These are phyloP conservation scores for Coptotermes formosanus DNA, from an alignment of 1,140 invertebrate genomes.

Conservation along the genomic window DNA sequence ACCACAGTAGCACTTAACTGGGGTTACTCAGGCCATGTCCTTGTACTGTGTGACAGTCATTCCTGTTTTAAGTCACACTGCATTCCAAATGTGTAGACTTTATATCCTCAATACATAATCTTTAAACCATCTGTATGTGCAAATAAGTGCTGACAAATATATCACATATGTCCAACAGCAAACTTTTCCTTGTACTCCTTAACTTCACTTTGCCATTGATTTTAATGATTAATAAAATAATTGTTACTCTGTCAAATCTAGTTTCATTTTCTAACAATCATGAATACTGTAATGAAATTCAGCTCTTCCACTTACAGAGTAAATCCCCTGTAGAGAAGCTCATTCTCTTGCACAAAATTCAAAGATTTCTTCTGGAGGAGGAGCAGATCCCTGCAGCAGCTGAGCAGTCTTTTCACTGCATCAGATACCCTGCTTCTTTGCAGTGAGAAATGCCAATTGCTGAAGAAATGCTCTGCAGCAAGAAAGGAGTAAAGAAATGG, in stretches of 20 bases:
- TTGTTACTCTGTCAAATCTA: not conserved
- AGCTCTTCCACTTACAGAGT: not conserved
- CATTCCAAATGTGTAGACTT: too few relatives aligned
- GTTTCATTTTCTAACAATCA: not conserved
- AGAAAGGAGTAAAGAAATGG: not conserved
- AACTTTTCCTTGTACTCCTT: too few relatives aligned
- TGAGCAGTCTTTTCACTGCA: not conserved
- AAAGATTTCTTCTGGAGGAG: not conserved
- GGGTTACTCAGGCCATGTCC: too few relatives aligned
- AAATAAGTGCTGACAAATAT: too few relatives aligned
- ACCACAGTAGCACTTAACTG: too few relatives aligned
- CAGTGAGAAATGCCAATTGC: not conserved
- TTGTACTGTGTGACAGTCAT: too few relatives aligned
- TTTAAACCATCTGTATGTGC: too few relatives aligned
- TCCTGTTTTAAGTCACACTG: too few relatives aligned
- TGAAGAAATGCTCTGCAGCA: not conserved
- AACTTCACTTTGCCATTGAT: not conserved
- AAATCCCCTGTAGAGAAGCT: constrained; percentile 8
- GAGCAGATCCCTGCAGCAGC: constrained; percentile 11
- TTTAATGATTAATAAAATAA: not conserved
- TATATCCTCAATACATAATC: too few relatives aligned
- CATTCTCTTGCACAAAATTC: constrained; percentile 24
- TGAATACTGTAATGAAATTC: not conserved
- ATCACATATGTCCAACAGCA: too few relatives aligned
- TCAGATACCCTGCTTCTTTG: not conserved